Evolutionary conservation across 2,888 invertebrate genomes (phyloP), one percentile per base, ranked within the genome.

Genomic region (Eremobia ochroleuca): DNA sequence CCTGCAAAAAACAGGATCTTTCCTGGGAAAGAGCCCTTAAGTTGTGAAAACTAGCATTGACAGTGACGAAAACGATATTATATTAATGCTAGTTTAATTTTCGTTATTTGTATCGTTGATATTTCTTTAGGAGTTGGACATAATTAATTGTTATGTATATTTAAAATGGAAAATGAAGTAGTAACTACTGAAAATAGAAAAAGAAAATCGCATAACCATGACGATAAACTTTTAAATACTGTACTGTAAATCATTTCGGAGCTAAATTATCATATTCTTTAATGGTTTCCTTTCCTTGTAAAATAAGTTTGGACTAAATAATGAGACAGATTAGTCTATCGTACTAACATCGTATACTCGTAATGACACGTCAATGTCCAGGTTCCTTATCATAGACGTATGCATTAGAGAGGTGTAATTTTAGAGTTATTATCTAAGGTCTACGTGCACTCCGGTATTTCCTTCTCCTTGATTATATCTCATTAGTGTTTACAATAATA

Each of bases 321-420:
- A 68, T 55, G 52, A 62, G 21, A 64, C 15, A 52, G 59, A 52
- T 66, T 59, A 76, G 31, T 66, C 0, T 6, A 15, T 61, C 34
- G 31, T 13, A 75, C 31, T 25, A 40, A 75, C 55, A 64, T 64
- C 46, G 15, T 55, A 68, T 21, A n/a, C n/a, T n/a, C n/a, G n/a
- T n/a, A 58, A 77, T 77, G 62, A 77, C 62, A 58, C 15, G 31
- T 21, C 64, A 40, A 55, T 69, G 28, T 55, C 34, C 13, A 46
- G 21, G 31, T 77, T 37, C n/a, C 28, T 64, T 69, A 77, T 69
- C 55, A 21, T 64, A 70, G 15, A 77, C 46, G 25, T 15, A 11
- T 46, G 62, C 46, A 62, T 69, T 55, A 68, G 28, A 76, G 31
- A 64, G 28, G 31, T 55, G 31, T 77, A n/a, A 69, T 69, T 68